Percentiles rank a stretch among this genome's conserved stretches.
phyloP scores from a whole-genome alignment of 92 coral and sea anemone genomes.

The Bergia puertoricense region DNA sequence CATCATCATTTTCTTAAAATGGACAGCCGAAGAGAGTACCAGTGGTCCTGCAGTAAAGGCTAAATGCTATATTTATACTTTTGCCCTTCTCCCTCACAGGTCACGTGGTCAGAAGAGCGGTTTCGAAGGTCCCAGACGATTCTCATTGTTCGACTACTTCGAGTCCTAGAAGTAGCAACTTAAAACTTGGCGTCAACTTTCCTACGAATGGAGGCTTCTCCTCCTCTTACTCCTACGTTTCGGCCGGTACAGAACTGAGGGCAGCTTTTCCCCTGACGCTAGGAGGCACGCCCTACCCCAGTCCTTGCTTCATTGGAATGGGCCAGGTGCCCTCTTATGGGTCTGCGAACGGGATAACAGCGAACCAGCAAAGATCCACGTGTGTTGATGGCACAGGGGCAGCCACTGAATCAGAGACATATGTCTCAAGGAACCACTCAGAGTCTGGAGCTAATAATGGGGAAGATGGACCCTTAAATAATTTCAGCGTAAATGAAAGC shows the following conservation, averaged over 20 bases:
- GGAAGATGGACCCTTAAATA: not conserved
- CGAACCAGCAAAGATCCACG: not conserved
- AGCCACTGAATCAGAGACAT: not conserved
- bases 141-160: not conserved
- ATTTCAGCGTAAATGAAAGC: not conserved
- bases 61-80: not conserved
- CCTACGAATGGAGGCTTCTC: slow-evolving; percentile 1
- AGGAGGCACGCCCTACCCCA: not conserved
- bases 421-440: not conserved
- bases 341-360: not conserved
- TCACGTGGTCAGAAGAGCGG: slow-evolving; percentile 33
- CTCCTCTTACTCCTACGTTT: not conserved
- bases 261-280: not conserved
- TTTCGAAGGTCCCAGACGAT: slow-evolving; percentile 1
- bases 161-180: not conserved
- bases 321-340: not conserved
- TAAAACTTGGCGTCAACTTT: not conserved
- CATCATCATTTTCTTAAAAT: too few relatives aligned
- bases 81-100: not conserved
- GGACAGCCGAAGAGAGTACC: not conserved
- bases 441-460: not conserved
- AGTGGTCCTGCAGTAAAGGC: too few relatives aligned
- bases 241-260: not conserved
- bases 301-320: slow-evolving; percentile 1
- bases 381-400: not conserved